Evolutionary conservation across 2,888 invertebrate species (phyloP).

Genomic region (Silvanus unidentatus): DNA sequence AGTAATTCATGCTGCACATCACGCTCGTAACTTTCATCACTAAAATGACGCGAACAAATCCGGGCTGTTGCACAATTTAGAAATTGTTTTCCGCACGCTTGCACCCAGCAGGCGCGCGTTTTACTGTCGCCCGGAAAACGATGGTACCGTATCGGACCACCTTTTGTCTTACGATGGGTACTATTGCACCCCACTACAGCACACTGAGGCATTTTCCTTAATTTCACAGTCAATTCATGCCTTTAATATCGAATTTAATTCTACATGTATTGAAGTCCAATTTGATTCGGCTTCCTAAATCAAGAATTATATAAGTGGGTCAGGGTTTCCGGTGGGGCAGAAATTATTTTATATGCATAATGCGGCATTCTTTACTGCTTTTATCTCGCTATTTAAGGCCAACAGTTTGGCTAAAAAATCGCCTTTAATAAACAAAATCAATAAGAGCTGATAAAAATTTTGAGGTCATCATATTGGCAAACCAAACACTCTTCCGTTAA

Average conservation of each 20-base stretch:
- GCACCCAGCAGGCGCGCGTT: conserved; percentile 50
- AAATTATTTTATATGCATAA: background rate
- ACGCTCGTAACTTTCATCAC: conserved; percentile 50
- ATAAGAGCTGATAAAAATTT: too few relatives aligned
- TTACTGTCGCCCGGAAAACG: conserved; percentile 53
- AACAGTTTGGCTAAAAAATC: too few relatives aligned
- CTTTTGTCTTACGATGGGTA: conserved; percentile 53
- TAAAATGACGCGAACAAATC: conserved; percentile 52
- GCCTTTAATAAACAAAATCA: too few relatives aligned
- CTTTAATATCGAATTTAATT: too few relatives aligned
- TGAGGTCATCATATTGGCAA: too few relatives aligned
- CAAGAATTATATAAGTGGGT: conserved; percentile 1
- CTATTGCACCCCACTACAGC: conserved; percentile 54
- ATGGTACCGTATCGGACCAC: conserved; percentile 53
- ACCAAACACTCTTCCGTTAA: too few relatives aligned
- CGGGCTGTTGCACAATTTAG: conserved; percentile 53
- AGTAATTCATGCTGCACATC: conserved; percentile 53
- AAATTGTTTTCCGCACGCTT: conserved; percentile 50
- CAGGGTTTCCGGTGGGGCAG: conserved; percentile 2
- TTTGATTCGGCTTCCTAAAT: too few relatives aligned
- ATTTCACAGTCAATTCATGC: too few relatives aligned
- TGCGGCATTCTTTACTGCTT: too few relatives aligned
- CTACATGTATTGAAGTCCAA: too few relatives aligned
- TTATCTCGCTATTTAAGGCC: too few relatives aligned
- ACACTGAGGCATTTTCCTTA: conserved; percentile 51